Evolutionary conservation across 2,888 invertebrate genomes (phyloP).

Genomic region (Torymus texanus): DNA sequence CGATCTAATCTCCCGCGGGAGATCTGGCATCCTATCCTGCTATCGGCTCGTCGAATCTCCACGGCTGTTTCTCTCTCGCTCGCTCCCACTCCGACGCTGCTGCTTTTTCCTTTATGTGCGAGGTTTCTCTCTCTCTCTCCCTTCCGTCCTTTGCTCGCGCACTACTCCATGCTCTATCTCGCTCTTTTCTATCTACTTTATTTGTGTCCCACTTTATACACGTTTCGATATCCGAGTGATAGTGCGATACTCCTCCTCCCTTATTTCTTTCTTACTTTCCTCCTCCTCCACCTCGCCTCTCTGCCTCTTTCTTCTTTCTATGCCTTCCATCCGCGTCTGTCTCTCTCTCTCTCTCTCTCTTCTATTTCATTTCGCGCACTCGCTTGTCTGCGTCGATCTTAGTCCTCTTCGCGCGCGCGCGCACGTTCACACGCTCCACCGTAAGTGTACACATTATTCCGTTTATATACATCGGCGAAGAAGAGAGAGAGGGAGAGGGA

Average conservation of each 20-base stretch:
- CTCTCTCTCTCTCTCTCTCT: not conserved
- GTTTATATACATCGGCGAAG: not conserved
- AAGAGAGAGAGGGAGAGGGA: not conserved
- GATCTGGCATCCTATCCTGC: conserved; percentile 73
- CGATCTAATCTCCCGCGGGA: conserved; percentile 71
- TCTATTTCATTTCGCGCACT: conserved; percentile 2
- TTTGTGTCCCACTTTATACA: conserved; percentile 70
- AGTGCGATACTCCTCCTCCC: conserved; percentile 51
- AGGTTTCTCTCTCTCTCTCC: conserved; percentile 33
- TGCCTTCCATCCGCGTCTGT: not conserved
- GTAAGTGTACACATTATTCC: conserved; percentile 1
- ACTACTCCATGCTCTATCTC: conserved; percentile 15
- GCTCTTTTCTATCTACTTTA: conserved; percentile 53
- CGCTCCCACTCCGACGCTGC: conserved; percentile 8
- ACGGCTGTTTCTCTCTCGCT: conserved; percentile 40
- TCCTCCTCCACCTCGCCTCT: not conserved
- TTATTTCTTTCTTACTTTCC: not conserved
- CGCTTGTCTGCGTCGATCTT: too few relatives aligned
- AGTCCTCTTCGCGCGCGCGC: too few relatives aligned
- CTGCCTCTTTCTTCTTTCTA: not conserved
- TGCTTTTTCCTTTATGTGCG: conserved; percentile 35
- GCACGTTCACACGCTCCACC: conserved; percentile 16
- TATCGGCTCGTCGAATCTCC: conserved; percentile 68
- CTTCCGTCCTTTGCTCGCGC: conserved; percentile 7
- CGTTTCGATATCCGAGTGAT: conserved; percentile 71